Evolutionary conservation across 2,113 vertebrate genomes (phyloP), one percentile per base, ranked within the genome.

Genomic region (Myotis davidii): DNA sequence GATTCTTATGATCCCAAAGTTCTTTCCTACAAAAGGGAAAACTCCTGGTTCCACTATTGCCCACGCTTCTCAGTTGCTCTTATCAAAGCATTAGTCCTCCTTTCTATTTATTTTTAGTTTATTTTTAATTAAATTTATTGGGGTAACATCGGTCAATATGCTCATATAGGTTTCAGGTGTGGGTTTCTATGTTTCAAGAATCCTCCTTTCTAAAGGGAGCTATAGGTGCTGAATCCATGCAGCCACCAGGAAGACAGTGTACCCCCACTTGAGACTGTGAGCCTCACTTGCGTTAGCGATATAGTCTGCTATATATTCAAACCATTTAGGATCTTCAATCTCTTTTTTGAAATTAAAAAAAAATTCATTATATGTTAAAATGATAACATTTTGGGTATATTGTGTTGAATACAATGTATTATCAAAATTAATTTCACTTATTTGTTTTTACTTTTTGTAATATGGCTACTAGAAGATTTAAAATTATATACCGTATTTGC

Each of bases 251-350:
- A 73, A 73, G 27, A 61, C 59, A 77, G 64, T 7, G 1, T 21
- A 2, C 6, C 39, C 76, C 73, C 8, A 13, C 17, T 1, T 69
- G 84, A 86, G 18, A 59, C 2, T 48, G 9, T 56, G 9, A 94
- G 12, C 5, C 5, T 77, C 23, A 23, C 9, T 11, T 73, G 12
- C 9, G 16, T 74, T 32, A 52, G 54, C 78, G 9, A 21, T 13
- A 45, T 0, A 32, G 0, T n/a, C 67, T 25, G 16, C 25, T n/a
- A n/a, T n/a, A n/a, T n/a, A n/a, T 39, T 61, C 12, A 16, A 0
- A 61, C 32, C 12, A 54, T 21, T 45, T 25, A 81, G 18, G n/a
- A 82, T 0, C 1, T 11, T 73, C 27, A 25, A 21, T 23, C 69
- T 70, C 34, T 70, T 39, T 70, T 23, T 12, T 37, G 34, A 39